Evolutionary conservation across 2,888 invertebrate genomes (phyloP), one percentile per base, ranked within the genome.

Genomic region (Mimas tiliae): DNA sequence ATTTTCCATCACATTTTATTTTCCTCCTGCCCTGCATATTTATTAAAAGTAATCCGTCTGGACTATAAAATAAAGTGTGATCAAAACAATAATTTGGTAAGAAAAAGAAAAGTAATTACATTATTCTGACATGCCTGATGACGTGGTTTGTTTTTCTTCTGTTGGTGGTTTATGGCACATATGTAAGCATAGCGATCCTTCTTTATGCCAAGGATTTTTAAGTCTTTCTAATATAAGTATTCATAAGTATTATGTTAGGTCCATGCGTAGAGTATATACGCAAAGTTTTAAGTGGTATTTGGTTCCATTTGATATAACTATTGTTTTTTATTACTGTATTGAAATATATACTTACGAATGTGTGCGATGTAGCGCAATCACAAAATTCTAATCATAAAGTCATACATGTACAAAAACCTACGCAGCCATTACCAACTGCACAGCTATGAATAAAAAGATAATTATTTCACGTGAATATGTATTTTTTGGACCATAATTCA

Each of bases 1-100:
- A 91, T 87, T 87, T 91, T 92, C 93, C 93, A 93, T 93, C 84
- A 92, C 93, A 91, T 90, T 85, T 87, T 88, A 89, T 85, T 90
- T 85, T 89, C 77, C 82, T 89, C 83, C 82, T 88, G 72, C 84
- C 84, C 78, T 87, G 86, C 90, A 93, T 91, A 91, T 80, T 89
- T 91, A 81, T 72, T 53, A 72, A 76, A 76, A 78, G 79, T 74
- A 75, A 76, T 74, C 70, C 71, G 74, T 70, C 73, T 67, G 69
- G 78, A 75, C 73, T 75, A 70, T 70, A 72, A 73, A 73, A 74
- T 77, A 64, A 70, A 68, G 73, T 72, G 74, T 69, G 67, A 71
- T 65, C 65, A 70, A 73, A 74, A 83, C 80, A 78, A 78, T 79
- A 87, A 86, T 85, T 88, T 86, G 53, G 73, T 70, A 67, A 72